These are phyloP conservation scores for Stenodera caucasica DNA, from an alignment of 2,888 invertebrate species.

Conservation along the genomic window DNA sequence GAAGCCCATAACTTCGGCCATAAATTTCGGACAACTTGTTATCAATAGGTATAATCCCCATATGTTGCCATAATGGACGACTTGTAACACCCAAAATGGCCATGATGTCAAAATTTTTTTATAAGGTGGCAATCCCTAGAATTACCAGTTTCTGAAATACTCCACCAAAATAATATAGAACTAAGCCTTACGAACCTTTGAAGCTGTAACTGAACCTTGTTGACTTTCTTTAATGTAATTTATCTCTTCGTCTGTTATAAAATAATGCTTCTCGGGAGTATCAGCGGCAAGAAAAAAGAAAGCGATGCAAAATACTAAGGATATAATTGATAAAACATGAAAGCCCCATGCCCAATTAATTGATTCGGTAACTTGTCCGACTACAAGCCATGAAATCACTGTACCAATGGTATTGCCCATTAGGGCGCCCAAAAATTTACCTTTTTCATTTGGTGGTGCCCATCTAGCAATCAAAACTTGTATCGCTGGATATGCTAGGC, in stretches of 20 bases:
- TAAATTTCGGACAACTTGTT: slow-evolving; percentile 35
- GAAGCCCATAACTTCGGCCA: slow-evolving; percentile 37
- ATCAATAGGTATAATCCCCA: slow-evolving; percentile 38
- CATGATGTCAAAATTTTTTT: slow-evolving; percentile 30
- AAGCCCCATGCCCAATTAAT: slow-evolving; percentile 55
- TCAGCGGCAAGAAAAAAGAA: slow-evolving; percentile 69
- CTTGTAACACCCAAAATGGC: slow-evolving; percentile 37
- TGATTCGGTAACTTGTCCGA: slow-evolving; percentile 61
- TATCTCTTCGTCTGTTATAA: slow-evolving; percentile 65
- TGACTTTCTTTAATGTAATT: slow-evolving; percentile 59
- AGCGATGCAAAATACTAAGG: slow-evolving; percentile 60
- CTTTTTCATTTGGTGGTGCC: slow-evolving; percentile 75
- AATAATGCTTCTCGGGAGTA: slow-evolving; percentile 64
- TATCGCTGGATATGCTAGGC: slow-evolving; percentile 65
- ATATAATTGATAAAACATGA: slow-evolving; percentile 64
- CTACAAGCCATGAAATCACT: slow-evolving; percentile 69
- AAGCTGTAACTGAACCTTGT: slow-evolving; percentile 33
- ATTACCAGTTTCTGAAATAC: too few relatives aligned
- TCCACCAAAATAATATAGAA: neutral
- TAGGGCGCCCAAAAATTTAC: slow-evolving; percentile 71
- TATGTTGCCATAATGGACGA: slow-evolving; percentile 39
- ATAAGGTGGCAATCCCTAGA: slow-evolving; percentile 37
- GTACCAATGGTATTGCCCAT: slow-evolving; percentile 76
- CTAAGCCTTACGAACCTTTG: slow-evolving; percentile 37
- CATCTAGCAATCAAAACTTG: slow-evolving; percentile 70